Conservation (phyloP, 2,113 vertebrate species). For the Tragelaphus imberbis region DNA sequence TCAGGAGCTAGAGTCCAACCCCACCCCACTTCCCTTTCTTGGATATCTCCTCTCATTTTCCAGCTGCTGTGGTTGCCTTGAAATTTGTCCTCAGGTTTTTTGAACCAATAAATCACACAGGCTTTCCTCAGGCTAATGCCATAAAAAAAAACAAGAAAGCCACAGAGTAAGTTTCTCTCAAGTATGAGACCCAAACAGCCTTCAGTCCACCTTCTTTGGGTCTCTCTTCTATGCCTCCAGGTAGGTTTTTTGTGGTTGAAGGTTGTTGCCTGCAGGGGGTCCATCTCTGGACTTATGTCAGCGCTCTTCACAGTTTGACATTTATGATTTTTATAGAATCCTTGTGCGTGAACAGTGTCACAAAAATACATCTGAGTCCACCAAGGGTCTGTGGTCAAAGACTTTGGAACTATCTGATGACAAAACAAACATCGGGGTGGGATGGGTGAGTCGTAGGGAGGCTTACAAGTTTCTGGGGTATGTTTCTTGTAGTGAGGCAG, state of each 20-base stretch:
- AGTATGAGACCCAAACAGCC: not conserved
- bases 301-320: not conserved
- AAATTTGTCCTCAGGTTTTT: not conserved
- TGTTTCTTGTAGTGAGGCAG: not conserved
- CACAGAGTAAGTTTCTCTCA: not conserved
- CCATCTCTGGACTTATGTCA: not conserved
- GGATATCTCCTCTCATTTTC: not conserved
- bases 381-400: not conserved
- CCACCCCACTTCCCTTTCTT: not conserved
- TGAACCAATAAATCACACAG: not conserved
- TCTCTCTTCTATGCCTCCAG: not conserved
- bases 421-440: not conserved
- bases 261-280: not conserved
- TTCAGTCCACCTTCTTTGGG: not conserved
- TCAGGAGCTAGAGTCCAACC: not conserved
- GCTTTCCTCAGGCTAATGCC: not conserved
- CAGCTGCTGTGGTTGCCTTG: not conserved
- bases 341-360: not conserved
- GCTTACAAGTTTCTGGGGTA: not conserved
- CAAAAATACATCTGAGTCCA: not conserved
- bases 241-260: not conserved
- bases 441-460: too few relatives aligned
- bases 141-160: not conserved
- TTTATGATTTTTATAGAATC: not conserved
- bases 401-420: not conserved